Percentiles rank a stretch among this genome's conserved stretches.
These are phyloP conservation scores for Phthorimaea operculella DNA, from an alignment of 1,140 invertebrate species.

Conservation along the genomic window DNA sequence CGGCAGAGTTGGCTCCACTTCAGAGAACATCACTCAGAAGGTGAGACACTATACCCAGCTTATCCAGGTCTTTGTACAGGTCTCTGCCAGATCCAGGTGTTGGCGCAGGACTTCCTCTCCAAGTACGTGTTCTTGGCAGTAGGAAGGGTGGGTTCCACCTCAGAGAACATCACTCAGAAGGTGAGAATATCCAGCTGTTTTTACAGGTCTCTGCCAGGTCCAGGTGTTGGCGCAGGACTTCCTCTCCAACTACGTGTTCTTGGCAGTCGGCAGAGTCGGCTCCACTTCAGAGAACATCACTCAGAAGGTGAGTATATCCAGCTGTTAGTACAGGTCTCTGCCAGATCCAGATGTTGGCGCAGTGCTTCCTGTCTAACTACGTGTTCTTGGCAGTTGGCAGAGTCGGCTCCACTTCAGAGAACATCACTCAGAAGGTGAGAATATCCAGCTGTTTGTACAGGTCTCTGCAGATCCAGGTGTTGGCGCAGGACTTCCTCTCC, in stretches of 20 bases:
- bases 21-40: slow-evolving; percentile 86
- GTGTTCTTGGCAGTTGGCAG: slow-evolving; percentile 99
- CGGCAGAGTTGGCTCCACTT: slow-evolving; percentile 98
- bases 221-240: slow-evolving; percentile 97
- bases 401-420: slow-evolving; percentile 99
- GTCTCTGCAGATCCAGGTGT: slow-evolving; percentile 97
- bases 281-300: slow-evolving; percentile 99
- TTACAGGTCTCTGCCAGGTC: slow-evolving; percentile 99
- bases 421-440: slow-evolving; percentile 93
- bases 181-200: slow-evolving; percentile 39
- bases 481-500: slow-evolving; percentile 96
- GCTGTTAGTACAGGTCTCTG: too few relatives aligned
- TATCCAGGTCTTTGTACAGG: too few relatives aligned
- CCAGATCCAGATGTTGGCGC: slow-evolving; percentile 96
- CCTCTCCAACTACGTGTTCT: slow-evolving; percentile 97
- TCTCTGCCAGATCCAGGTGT: slow-evolving; percentile 5
- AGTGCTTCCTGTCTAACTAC: slow-evolving; percentile 98
- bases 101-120: slow-evolving; percentile 96
- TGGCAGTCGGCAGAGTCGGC: slow-evolving; percentile 98
- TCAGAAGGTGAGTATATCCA: slow-evolving; percentile 80
- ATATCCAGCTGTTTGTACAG: too few relatives aligned
- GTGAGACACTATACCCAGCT: too few relatives aligned
- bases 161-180: slow-evolving; percentile 99
- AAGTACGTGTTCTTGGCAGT: slow-evolving; percentile 99
- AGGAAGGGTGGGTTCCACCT: slow-evolving; percentile 98